These are phyloP conservation scores for Drosophila multiciliata DNA, from an alignment of 2,888 invertebrate species.

Conservation along the genomic window DNA sequence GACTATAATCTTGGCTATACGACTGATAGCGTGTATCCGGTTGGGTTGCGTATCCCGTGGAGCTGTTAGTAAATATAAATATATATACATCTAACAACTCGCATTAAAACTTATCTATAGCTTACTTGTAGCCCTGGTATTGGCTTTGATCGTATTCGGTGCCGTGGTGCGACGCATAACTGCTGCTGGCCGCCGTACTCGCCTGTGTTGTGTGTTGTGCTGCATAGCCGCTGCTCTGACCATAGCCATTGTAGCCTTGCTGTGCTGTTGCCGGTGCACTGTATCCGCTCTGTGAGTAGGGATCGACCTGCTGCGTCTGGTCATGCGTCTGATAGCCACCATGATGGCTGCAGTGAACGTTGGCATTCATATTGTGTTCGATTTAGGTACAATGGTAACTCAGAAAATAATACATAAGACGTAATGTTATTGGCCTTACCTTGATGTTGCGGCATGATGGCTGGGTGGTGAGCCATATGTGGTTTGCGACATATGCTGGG, in stretches of 20 bases:
- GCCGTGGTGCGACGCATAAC: slow-evolving; percentile 80
- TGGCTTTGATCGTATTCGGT: slow-evolving; percentile 85
- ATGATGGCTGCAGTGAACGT: slow-evolving; percentile 79
- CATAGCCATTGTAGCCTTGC: slow-evolving; percentile 84
- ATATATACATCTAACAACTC: background rate
- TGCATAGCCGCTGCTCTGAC: slow-evolving; percentile 82
- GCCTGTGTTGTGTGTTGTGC: slow-evolving; percentile 71
- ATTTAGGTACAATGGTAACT: background rate
- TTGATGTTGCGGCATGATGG: slow-evolving; percentile 77
- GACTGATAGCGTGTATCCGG: slow-evolving; percentile 84
- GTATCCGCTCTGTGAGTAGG: slow-evolving; percentile 83
- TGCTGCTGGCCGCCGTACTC: slow-evolving; percentile 75
- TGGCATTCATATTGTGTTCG: slow-evolving; percentile 48
- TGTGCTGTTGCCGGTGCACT: slow-evolving; percentile 78
- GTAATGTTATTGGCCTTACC: slow-evolving; percentile 59
- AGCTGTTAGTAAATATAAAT: slow-evolving; percentile 52
- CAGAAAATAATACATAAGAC: background rate
- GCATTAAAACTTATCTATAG: background rate
- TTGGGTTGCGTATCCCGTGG: slow-evolving; percentile 81
- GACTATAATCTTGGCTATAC: slow-evolving; percentile 84
- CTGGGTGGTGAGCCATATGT: slow-evolving; percentile 75
- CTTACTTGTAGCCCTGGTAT: slow-evolving; percentile 84
- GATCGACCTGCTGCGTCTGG: slow-evolving; percentile 84
- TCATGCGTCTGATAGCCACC: slow-evolving; percentile 83
- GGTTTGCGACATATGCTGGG: slow-evolving; percentile 78